phyloP scores from a whole-genome alignment of 2,113 vertebrate genomes.

The Callipepla squamata region DNA sequence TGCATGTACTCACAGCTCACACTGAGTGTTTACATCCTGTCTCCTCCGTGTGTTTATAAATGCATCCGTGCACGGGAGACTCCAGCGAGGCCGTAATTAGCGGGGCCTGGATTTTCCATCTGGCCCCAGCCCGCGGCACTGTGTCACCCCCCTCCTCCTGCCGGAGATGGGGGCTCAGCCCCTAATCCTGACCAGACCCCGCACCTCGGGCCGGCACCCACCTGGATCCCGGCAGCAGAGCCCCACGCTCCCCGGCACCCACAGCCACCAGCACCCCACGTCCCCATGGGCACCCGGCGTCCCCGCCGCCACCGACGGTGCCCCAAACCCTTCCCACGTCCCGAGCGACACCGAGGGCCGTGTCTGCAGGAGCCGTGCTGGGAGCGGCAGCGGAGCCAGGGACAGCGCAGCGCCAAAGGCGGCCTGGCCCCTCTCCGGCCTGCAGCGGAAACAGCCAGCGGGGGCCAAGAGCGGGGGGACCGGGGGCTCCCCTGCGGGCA shows the following conservation, averaged over 20 bases:
- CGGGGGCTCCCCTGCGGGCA: not conserved
- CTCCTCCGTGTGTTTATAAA: conserved; percentile 65
- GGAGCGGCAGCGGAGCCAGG: not conserved
- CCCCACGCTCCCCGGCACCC: not conserved
- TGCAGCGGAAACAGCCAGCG: not conserved
- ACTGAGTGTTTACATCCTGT: conserved; percentile 67
- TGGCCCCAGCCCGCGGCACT: not conserved
- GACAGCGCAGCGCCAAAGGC: not conserved
- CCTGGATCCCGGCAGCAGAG: too few relatives aligned
- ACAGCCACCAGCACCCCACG: too few relatives aligned
- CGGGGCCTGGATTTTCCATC: conserved; percentile 59
- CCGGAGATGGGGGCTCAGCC: not conserved
- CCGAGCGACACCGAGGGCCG: not conserved
- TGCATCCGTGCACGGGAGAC: conserved; percentile 38
- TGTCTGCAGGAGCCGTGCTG: not conserved
- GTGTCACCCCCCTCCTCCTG: conserved; percentile 42
- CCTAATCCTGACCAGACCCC: conserved; percentile 51
- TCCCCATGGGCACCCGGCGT: not conserved
- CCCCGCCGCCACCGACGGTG: not conserved
- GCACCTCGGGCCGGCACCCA: not conserved
- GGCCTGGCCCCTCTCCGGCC: not conserved
- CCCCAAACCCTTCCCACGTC: not conserved
- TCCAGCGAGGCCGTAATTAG: conserved; percentile 42
- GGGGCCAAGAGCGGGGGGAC: not conserved
- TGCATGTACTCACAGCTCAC: not conserved